phyloP scores from a whole-genome alignment of 2,797 vertebrate species.

The Leontopithecus rosalia region DNA sequence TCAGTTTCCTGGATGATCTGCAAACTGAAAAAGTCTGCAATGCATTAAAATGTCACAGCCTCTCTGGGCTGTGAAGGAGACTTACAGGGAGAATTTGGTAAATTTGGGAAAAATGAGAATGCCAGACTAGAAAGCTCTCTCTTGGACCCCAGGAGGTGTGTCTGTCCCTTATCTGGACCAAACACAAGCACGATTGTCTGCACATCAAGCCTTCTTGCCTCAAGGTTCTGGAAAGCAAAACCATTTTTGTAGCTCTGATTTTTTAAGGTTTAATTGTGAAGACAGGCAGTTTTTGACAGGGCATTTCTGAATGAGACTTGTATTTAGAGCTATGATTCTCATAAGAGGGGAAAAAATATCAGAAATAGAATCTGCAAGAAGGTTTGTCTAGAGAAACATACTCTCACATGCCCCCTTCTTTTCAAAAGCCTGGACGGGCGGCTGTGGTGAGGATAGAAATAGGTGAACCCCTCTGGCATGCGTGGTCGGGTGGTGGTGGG shows the following conservation, averaged over 20 bases:
- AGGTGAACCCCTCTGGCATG: neutral
- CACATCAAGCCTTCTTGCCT: neutral
- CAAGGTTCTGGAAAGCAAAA: neutral
- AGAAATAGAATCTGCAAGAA: neutral
- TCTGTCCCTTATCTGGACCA: neutral
- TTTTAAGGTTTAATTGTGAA: neutral
- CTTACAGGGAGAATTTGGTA: neutral
- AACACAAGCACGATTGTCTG: neutral
- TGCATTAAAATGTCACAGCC: neutral
- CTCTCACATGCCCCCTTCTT: neutral
- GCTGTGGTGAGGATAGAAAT: neutral
- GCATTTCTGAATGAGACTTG: slow-evolving; percentile 24
- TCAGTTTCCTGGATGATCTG: neutral
- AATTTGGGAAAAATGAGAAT: neutral
- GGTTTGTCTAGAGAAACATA: neutral
- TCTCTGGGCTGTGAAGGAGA: neutral
- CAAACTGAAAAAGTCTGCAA: neutral
- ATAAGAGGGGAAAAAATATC: neutral
- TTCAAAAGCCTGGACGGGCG: fast-evolving
- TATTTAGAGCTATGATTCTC: neutral
- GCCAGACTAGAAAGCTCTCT: neutral
- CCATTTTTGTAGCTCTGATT: neutral
- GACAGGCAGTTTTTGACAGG: neutral
- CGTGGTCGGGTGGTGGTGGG: fast-evolving
- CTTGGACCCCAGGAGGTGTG: neutral